Conservation (phyloP, 2,113 vertebrate genomes). For the Ptychochromis oligacanthus region DNA sequence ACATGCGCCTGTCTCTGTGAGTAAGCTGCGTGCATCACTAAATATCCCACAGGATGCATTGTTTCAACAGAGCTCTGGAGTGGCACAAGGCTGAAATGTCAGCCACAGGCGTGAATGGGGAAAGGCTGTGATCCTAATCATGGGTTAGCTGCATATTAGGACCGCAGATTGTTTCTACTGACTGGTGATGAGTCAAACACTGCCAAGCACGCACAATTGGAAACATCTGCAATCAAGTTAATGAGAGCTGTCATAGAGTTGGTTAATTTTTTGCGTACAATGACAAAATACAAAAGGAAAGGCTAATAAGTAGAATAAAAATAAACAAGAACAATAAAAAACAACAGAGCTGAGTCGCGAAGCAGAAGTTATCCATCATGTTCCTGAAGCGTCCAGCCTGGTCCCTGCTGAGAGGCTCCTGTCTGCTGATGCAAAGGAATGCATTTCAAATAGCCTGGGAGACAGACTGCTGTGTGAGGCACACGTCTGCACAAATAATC, state of each 20-base stretch:
- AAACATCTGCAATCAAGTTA: slow-evolving; percentile 56
- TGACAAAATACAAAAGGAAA: slow-evolving; percentile 47
- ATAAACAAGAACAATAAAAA: not conserved
- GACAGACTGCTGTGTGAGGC: slow-evolving; percentile 50
- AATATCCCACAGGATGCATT: slow-evolving; percentile 60
- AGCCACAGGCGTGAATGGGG: slow-evolving; percentile 35
- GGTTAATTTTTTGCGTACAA: slow-evolving; percentile 23
- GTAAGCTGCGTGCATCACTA: slow-evolving; percentile 47
- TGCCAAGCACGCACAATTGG: slow-evolving; percentile 34
- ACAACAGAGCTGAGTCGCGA: slow-evolving; percentile 21
- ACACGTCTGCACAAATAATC: slow-evolving; percentile 63
- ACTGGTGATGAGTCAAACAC: slow-evolving; percentile 54
- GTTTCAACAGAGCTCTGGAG: slow-evolving; percentile 29
- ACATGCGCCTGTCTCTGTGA: slow-evolving; percentile 53
- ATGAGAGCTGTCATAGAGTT: slow-evolving; percentile 46
- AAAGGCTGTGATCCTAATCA: slow-evolving; percentile 48
- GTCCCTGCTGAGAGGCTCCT: slow-evolving; percentile 63
- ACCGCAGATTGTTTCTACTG: slow-evolving; percentile 38
- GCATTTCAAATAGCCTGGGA: slow-evolving; percentile 67
- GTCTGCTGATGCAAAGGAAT: slow-evolving; percentile 65
- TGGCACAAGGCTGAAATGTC: slow-evolving; percentile 63
- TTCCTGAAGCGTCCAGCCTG: slow-evolving; percentile 52
- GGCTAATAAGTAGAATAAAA: slow-evolving; percentile 46
- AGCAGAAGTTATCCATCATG: slow-evolving; percentile 67
- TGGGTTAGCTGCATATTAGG: slow-evolving; percentile 25